Evolutionary conservation across 2,888 invertebrate genomes (phyloP), one percentile per base, ranked within the genome.

Genomic region (Pedicia rivosa): DNA sequence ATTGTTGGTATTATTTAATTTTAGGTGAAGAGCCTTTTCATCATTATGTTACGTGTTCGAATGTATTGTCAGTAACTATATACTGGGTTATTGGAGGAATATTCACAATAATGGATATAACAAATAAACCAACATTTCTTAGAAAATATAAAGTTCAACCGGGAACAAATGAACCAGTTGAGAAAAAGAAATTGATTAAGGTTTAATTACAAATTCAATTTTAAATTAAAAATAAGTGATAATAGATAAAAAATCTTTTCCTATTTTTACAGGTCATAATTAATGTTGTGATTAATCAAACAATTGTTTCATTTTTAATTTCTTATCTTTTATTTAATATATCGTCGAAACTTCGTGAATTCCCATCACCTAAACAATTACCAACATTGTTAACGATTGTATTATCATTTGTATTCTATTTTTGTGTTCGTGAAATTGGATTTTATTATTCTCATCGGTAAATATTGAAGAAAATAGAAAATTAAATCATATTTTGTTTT

Each of bases 131-230:
- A 12, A 65, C 66, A 9, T 71, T 70, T 45, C 54, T 84, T 41
- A 65, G 78, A 33, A 69, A 73, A 47, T 87, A 86, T 56, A 86
- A 86, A 63, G 74, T 82, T 43, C 87, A 86, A 53, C 78, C 78
- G 4, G 79, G 80, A 15, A 78, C 78, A 41, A 80, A 82, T 56
- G 78, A 78, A 49, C 81, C 81, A n/a, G n/a, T 19, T 12, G 29
- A 22, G 16, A 2, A n/a, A 22, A 9, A 22, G 12, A n/a, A 9
- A 36, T 9, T 29, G 28, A 14, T 9, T 20, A 29, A 36, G 24
- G 19, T 26, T 17, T n/a, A n/a, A 5, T 6, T 24, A 10, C 6
- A 14, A n/a, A n/a, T n/a, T n/a, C n/a, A n/a, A n/a, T n/a, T 25
- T 10, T 16, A 15, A 3, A 5, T 5, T 12, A 20, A 13, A 28